phyloP scores from a whole-genome alignment of 1,140 invertebrate genomes.

The Drosophila sp. region DNA sequence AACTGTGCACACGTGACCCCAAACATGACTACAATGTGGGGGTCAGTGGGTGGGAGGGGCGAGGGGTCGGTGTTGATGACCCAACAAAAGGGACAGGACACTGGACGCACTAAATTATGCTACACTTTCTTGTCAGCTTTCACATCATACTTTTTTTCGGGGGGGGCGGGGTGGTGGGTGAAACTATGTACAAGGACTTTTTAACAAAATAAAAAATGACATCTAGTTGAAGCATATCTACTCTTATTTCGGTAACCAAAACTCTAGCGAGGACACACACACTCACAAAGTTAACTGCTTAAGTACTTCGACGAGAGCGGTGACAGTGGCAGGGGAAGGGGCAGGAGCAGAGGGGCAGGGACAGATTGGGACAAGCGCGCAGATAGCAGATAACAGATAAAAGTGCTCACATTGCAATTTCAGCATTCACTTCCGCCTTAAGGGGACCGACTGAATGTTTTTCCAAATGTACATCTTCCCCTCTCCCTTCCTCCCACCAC shows the following conservation, averaged over 20 bases:
- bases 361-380: background rate
- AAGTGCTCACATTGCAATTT: constrained; percentile 69
- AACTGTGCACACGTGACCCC: constrained; percentile 76
- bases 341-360: background rate
- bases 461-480: background rate
- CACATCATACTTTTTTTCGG: background rate
- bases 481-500: background rate
- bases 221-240: constrained; percentile 46
- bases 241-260: constrained; percentile 16
- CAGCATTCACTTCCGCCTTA: constrained; percentile 55
- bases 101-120: constrained; percentile 56
- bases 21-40: constrained; percentile 29
- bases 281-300: constrained; percentile 9
- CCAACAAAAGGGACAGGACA: constrained; percentile 35
- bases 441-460: background rate
- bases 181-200: constrained; percentile 34
- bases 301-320: background rate
- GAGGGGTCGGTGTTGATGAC: constrained; percentile 40
- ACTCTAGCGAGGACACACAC: constrained; percentile 17
- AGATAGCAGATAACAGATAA: constrained; percentile 48
- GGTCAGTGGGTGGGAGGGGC: background rate
- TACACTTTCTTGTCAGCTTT: constrained; percentile 33
- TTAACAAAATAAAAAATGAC: constrained; percentile 47
- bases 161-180: constrained; percentile 13
- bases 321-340: background rate